Evolutionary conservation across 2,113 vertebrate species (phyloP), one percentile per base, ranked within the genome.

Genomic region (Dromaius novaehollandiae): DNA sequence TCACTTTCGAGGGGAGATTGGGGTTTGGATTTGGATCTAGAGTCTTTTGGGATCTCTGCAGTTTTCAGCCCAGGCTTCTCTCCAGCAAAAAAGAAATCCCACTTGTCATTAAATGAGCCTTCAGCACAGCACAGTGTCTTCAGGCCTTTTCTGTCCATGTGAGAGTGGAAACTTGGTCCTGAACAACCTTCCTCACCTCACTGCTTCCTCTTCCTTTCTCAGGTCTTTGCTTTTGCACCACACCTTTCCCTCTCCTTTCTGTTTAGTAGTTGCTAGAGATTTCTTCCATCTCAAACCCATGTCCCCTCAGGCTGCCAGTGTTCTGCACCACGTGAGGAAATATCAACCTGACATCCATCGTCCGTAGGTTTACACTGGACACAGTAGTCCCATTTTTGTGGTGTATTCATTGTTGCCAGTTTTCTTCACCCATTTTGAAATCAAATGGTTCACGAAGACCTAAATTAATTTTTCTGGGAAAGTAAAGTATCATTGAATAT

Each of bases 381-480:
- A 44, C 91, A 83, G 17, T 78, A n/a, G n/a, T 7, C 71, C 71
- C 46, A 2, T 44, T 80, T 73, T 30, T 68, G 46, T 38, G 61
- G 12, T 53, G 70, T 10, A 1, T 16, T 50, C 60, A 4, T 74
- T 2, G 28, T 58, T 91, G 93, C 95, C 93, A 89, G 56, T 7
- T 96, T 83, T 55, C 89, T 90, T 93, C 93, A 84, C 79, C 82
- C 80, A 0, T 63, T 93, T 83, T 85, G 93, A 96, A 88, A 71
- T 15, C 91, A 81, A 95, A 94, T 86, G 69, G 76, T 6, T 97
- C 8, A 0, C 94, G 73, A 90, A 95, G 88, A 60, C 38, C 79
- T 90, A 63, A 93, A 97, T 97, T 95, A 94, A 94, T 97, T 94
- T 60, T 56, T 60, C 26, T 34, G 60, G 36, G 38, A 42, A 75